Evolutionary conservation across 2,888 invertebrate genomes (phyloP).

Genomic region (Gerris lacustris): DNA sequence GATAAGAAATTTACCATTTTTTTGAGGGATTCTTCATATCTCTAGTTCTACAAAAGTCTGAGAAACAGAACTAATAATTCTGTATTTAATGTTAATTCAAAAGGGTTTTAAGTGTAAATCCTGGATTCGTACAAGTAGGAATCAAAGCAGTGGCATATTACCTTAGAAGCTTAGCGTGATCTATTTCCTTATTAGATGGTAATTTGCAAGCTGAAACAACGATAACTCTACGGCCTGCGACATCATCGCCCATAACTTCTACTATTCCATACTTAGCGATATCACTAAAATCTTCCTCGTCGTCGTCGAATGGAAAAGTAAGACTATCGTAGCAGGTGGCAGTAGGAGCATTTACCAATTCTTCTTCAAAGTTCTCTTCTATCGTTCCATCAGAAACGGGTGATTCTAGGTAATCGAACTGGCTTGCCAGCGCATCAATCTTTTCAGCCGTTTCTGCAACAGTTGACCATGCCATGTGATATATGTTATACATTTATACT

Average conservation of each 20-base stretch:
- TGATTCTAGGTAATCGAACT: slow-evolving; percentile 46
- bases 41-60: no score
- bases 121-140: no score
- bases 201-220: slow-evolving; percentile 88
- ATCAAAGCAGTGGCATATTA: slow-evolving; percentile 34
- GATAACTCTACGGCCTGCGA: slow-evolving; percentile 83
- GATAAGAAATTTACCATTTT: no score
- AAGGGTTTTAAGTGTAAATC: no score
- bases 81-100: no score
- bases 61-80: no score
- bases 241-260: slow-evolving; percentile 72
- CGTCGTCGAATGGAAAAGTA: slow-evolving; percentile 33
- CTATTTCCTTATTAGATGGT: slow-evolving; percentile 64
- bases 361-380: slow-evolving; percentile 84
- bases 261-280: slow-evolving; percentile 64
- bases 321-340: slow-evolving; percentile 30
- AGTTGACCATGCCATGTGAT: slow-evolving; percentile 11
- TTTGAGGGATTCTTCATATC: no score
- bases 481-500: slow-evolving; percentile 29
- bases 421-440: slow-evolving; percentile 34
- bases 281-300: slow-evolving; percentile 51
- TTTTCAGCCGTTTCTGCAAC: slow-evolving; percentile 36
- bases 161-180: slow-evolving; percentile 61
- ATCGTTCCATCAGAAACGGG: slow-evolving; percentile 76
- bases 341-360: slow-evolving; percentile 56